Base-by-base conservation (phyloP, 92 coral and sea anemone genomes). In the Porites lobata region DNA sequence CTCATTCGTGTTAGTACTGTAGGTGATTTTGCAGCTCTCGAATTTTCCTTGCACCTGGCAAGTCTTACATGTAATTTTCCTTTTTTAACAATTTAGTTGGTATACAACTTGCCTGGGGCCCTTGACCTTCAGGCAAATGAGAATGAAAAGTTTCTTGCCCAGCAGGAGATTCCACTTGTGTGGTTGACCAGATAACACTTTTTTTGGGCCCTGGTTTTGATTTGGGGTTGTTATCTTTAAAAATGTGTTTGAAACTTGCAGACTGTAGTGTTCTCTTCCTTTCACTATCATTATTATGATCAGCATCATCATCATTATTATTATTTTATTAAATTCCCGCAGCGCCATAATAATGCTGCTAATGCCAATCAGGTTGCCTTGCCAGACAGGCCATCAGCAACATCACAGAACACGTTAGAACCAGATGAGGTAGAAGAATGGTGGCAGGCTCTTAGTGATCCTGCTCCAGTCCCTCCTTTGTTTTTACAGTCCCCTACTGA, bases 401-500 rank as follows among this genome's bases (percentile, higher is more conserved):
- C 86, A 59, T 63, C 59, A 38, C 88, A 83, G 72, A 73, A 83
- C 26, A n/a, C 81, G 12, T 6, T 82, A 24, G 89, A 64, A 47
- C 65, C 88, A 73, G 84, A 69, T 63, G 94, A 80, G 68, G 86
- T 80, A 0, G 93, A 93, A 38, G 98, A 82, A 8, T 95, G 98
- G 98, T 95, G 96, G 96, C 90, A 87, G 73, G 92, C 91, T 50
- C 50, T 83, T 47, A 82, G 74, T 22, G 90, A 91, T 50, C 82
- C 78, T 9, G 85, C 94, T 15, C 92, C 96, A 58, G 94, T 95
- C 50, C 98, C 98, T 17, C 98, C 94, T 59, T 72, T 95, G 50
- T 86, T 93, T 24, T 89, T 95, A 12, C 86, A 83, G 53, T 95
- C 98, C 17, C 96, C 95, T 8, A 77, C 95, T 13, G 96, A 93